Conservation (phyloP, 2,797 vertebrate genomes). For the Gymnopithys bicolor region DNA sequence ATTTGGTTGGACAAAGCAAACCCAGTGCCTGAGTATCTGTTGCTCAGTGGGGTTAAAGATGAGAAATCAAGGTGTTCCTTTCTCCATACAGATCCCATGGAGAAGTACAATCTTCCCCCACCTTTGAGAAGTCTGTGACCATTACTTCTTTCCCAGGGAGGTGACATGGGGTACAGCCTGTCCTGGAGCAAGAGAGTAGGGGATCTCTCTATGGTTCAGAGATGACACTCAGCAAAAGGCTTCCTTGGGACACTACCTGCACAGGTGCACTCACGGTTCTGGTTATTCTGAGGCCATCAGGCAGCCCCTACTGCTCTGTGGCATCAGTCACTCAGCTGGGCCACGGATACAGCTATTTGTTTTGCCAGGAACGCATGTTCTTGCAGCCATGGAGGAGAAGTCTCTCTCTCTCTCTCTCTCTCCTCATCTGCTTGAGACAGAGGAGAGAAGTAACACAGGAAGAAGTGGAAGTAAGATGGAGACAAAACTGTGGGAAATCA, state of each 20-base stretch:
- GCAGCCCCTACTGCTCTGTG: background rate
- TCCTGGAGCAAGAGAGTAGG: background rate
- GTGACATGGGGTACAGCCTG: background rate
- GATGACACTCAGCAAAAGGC: background rate
- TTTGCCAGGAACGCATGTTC: background rate
- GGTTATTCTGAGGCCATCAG: background rate
- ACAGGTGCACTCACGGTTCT: background rate
- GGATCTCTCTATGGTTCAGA: background rate
- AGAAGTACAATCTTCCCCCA: background rate
- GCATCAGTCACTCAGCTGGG: background rate
- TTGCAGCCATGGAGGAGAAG: background rate
- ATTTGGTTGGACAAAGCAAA: background rate
- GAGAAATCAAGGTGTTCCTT: background rate
- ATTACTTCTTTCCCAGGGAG: background rate
- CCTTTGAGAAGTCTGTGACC: fast-evolving
- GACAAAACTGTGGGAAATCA: background rate
- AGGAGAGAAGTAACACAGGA: background rate
- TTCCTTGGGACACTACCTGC: background rate
- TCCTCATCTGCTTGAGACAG: background rate
- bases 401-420: background rate
- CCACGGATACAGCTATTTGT: background rate
- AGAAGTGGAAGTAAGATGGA: background rate
- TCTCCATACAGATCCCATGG: background rate
- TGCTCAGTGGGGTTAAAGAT: background rate
- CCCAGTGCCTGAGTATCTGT: background rate